phyloP scores from a whole-genome alignment of 2,113 vertebrate species.

The Oplegnathus fasciatus region DNA sequence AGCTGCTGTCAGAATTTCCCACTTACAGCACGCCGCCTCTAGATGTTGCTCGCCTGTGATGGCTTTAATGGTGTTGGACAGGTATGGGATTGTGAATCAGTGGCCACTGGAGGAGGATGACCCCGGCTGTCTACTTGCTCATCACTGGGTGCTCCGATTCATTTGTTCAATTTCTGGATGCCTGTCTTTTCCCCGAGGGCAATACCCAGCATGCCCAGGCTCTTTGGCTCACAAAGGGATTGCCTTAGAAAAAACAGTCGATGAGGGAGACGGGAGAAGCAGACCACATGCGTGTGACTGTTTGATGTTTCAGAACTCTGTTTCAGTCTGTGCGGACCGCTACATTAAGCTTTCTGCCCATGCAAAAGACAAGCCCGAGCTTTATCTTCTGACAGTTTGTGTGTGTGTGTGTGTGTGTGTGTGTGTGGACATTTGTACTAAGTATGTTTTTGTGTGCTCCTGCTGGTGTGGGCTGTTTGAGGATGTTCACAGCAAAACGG shows the following conservation, averaged over 20 bases:
- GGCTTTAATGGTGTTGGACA: constrained; percentile 65
- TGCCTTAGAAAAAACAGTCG: constrained; percentile 37
- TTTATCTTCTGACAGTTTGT: constrained; percentile 28
- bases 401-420: background rate
- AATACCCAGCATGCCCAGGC: constrained; percentile 53
- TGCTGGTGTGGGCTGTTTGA: constrained; percentile 37
- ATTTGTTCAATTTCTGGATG: constrained; percentile 68
- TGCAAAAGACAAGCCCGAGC: constrained; percentile 1
- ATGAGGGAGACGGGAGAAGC: constrained; percentile 36
- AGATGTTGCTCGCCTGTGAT: constrained; percentile 18
- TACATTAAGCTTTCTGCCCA: constrained; percentile 31
- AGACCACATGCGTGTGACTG: constrained; percentile 36
- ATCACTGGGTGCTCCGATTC: constrained; percentile 54
- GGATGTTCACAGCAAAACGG: constrained; percentile 76
- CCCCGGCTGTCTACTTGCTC: constrained; percentile 66
- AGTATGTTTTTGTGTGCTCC: constrained; percentile 31
- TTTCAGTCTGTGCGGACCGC: constrained; percentile 25
- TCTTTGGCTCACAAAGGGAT: constrained; percentile 60
- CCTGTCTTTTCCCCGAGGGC: constrained; percentile 52
- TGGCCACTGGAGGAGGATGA: constrained; percentile 56
- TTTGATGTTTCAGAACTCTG: constrained; percentile 57
- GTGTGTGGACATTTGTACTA: constrained; percentile 36
- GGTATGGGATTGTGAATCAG: constrained; percentile 71
- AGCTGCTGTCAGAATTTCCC: constrained; percentile 19
- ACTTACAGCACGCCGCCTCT: constrained; percentile 1